Evolutionary conservation across 2,888 invertebrate genomes (phyloP).

Genomic region (Leptinotarsa tumamoca): DNA sequence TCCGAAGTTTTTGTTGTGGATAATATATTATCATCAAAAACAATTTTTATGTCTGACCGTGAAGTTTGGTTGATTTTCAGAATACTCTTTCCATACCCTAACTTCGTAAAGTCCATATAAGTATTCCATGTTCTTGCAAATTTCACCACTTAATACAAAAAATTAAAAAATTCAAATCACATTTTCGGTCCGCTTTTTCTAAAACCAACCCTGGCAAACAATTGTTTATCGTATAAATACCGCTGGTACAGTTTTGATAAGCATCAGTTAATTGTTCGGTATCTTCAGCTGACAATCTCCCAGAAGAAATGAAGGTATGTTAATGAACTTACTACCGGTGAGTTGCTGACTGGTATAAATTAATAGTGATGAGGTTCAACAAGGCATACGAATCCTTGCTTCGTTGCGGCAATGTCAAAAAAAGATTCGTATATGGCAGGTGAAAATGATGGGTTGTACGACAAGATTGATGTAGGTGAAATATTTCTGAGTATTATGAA

Average conservation of each 20-base stretch:
- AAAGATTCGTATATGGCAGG: constrained; percentile 4
- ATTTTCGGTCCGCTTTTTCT: neutral
- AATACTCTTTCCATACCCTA: no score
- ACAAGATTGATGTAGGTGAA: constrained; percentile 57
- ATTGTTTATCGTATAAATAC: constrained; percentile 36
- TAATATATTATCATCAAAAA: no score
- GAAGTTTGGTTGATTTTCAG: no score
- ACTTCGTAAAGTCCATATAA: no score
- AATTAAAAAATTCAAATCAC: no score
- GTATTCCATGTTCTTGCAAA: neutral
- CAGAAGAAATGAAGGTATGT: constrained; percentile 40
- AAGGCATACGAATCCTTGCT: constrained; percentile 41
- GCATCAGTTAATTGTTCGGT: constrained; percentile 38
- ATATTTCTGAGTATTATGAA: neutral
- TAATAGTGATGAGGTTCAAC: constrained; percentile 43
- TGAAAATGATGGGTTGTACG: constrained; percentile 54
- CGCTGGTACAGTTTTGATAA: constrained; percentile 31
- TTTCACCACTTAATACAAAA: no score
- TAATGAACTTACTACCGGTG: constrained; percentile 31
- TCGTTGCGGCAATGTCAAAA: constrained; percentile 38
- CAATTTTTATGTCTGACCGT: no score
- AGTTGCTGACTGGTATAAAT: constrained; percentile 35
- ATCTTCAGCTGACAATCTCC: constrained; percentile 27
- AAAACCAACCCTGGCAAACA: constrained; percentile 13
- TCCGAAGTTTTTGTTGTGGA: no score